Evolutionary conservation across 2,113 vertebrate species (phyloP).

Genomic region (Prochilodus magdalenae): DNA sequence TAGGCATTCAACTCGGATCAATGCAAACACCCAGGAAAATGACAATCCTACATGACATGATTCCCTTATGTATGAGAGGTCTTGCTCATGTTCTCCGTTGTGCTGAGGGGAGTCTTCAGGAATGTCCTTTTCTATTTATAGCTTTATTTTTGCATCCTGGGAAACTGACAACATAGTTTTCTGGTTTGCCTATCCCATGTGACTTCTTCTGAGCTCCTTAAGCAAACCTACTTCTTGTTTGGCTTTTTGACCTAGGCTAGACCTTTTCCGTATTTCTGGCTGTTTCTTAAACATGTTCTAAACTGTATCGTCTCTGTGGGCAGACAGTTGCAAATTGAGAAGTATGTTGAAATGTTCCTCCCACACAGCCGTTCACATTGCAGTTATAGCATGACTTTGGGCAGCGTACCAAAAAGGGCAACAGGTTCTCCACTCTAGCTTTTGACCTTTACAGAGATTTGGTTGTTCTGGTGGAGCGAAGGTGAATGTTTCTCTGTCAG

Average conservation of each 20-base stretch:
- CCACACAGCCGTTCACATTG: background rate
- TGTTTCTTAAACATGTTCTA: no score
- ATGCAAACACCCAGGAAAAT: background rate
- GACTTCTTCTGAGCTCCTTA: background rate
- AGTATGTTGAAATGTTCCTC: background rate
- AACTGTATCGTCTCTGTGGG: conserved; percentile 3
- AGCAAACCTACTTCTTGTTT: no score
- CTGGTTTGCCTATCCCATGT: background rate
- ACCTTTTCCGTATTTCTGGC: no score
- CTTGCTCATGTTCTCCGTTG: background rate
- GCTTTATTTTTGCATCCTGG: conserved; percentile 11
- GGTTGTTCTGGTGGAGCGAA: conserved; percentile 10
- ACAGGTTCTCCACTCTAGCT: background rate
- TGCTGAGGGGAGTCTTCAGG: background rate
- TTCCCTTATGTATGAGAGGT: background rate
- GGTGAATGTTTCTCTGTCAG: conserved; percentile 12
- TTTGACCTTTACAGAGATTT: no score
- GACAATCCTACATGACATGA: conserved; percentile 7
- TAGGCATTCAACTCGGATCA: background rate
- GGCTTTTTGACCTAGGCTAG: no score
- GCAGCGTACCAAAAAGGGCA: background rate
- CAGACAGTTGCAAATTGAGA: background rate
- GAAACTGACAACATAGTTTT: background rate
- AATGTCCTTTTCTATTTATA: conserved; percentile 24
- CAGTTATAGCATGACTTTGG: background rate